A percentile compares a stretch with the other conserved stretches of the same genome.
These are phyloP conservation scores for Todiramphus saurophagus DNA, from an alignment of 2,113 vertebrate genomes.

Conservation along the genomic window DNA sequence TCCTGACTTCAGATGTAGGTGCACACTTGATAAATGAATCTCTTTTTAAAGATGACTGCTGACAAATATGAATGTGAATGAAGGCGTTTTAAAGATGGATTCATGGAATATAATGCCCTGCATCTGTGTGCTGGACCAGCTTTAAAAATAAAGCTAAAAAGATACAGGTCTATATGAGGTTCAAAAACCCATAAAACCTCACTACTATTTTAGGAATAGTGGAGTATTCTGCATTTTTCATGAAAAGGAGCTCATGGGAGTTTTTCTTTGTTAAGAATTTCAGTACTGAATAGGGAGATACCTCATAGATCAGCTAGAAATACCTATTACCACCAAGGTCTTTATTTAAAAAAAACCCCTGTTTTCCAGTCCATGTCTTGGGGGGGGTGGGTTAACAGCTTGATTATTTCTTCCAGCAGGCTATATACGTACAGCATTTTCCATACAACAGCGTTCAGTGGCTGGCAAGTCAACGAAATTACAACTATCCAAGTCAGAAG, in stretches of 20 bases:
- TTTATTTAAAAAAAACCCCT: not conserved
- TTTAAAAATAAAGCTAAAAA: not conserved
- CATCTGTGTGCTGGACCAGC: slow-evolving; percentile 14
- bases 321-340: not conserved
- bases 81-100: slow-evolving; percentile 1
- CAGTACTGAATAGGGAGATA: not conserved
- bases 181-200: not conserved
- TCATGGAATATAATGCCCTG: not conserved
- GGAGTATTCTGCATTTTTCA: not conserved
- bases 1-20: not conserved
- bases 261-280: not conserved
- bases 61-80: slow-evolving; percentile 3
- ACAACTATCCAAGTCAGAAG: not conserved
- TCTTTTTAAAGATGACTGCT: not conserved
- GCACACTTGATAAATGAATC: slow-evolving; percentile 8
- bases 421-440: not conserved
- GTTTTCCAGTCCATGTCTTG: not conserved
- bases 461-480: not conserved
- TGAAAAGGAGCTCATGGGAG: not conserved
- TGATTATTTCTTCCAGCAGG: not conserved
- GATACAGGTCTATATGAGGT: not conserved
- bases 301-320: not conserved
- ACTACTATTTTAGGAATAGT: not conserved
- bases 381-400: not conserved
- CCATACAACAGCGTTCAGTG: not conserved